Conservation (phyloP, 2,797 vertebrate genomes). For the Lepilemur septentrionalis region DNA sequence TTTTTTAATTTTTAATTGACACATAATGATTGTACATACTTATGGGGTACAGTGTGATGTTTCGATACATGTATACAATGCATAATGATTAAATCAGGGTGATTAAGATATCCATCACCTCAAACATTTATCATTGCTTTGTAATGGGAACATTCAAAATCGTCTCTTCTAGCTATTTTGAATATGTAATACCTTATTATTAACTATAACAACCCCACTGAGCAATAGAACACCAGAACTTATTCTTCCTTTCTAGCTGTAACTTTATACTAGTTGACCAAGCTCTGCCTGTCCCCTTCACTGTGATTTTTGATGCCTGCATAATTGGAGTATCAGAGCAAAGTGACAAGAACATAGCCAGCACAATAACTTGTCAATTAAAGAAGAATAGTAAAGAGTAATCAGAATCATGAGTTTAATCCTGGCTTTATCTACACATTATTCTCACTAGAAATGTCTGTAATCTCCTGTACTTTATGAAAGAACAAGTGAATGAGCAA, state of each 20-base stretch:
- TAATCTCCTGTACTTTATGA: not conserved
- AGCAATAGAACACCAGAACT: not conserved
- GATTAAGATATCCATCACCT: not conserved
- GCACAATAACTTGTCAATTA: slow-evolving; percentile 46
- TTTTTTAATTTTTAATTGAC: not conserved
- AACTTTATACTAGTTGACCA: not conserved
- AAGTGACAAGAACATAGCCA: slow-evolving; percentile 27
- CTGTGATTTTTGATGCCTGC: slow-evolving; percentile 13
- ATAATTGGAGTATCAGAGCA: not conserved
- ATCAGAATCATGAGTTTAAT: slow-evolving; percentile 12
- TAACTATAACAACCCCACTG: not conserved
- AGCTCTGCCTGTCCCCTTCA: not conserved
- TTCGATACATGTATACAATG: not conserved
- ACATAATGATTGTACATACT: not conserved
- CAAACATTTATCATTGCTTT: not conserved
- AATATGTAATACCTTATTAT: not conserved
- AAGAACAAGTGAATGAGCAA: not conserved
- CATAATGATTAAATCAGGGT: not conserved
- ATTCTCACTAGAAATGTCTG: not conserved
- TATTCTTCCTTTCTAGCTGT: not conserved
- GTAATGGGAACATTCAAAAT: not conserved
- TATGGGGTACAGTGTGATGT: not conserved
- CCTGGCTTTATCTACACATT: not conserved
- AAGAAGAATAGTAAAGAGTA: slow-evolving; percentile 18
- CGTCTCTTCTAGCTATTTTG: not conserved